Evolutionary conservation across 2,797 vertebrate genomes (phyloP).

Genomic region (Setipinna tenuifilis): DNA sequence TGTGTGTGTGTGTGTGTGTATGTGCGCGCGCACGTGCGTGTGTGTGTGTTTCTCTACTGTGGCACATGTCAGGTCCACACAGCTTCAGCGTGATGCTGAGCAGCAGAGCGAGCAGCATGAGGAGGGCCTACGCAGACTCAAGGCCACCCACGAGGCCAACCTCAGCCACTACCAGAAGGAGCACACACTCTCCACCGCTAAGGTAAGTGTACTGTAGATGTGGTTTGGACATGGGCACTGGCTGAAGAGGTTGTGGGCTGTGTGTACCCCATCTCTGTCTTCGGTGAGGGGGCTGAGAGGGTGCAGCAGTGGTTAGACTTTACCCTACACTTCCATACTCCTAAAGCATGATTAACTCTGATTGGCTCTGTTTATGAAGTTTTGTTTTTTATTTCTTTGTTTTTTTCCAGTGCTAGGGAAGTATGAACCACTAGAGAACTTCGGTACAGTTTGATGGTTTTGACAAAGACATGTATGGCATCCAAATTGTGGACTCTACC

Average conservation of each 20-base stretch:
- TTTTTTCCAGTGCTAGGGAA: neutral
- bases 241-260: no score
- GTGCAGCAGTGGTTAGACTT: no score
- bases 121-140: conserved; percentile 75
- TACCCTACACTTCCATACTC: no score
- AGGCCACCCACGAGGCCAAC: conserved; percentile 79
- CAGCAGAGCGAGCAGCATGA: conserved; percentile 74
- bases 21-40: neutral
- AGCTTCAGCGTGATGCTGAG: conserved; percentile 82
- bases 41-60: neutral
- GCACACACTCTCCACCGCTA: conserved; percentile 80
- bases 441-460: neutral
- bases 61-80: conserved; percentile 65
- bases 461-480: neutral
- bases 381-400: no score
- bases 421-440: neutral
- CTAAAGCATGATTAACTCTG: no score
- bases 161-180: conserved; percentile 83
- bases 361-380: no score
- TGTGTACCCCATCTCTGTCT: no score
- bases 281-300: no score
- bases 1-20: no score
- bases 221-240: no score
- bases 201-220: conserved; percentile 72
- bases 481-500: neutral